phyloP scores from a whole-genome alignment of 2,797 vertebrate genomes.

The Cuculus canorus region DNA sequence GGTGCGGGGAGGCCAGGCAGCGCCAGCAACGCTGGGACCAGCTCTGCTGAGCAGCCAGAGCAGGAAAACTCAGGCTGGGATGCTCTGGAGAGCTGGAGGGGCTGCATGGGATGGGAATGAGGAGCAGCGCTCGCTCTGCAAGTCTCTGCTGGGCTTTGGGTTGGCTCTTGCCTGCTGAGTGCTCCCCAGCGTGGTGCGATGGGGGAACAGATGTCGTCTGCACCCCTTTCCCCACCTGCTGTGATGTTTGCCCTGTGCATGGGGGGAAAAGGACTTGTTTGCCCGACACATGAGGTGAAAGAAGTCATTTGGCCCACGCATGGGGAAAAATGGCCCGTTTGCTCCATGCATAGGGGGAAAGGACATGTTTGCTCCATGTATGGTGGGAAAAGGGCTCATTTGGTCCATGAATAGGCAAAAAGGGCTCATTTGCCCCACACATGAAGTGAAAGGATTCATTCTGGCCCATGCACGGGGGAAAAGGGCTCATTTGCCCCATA shows the following conservation, averaged over 20 bases:
- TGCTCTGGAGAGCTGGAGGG: not conserved
- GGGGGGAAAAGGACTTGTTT: not conserved
- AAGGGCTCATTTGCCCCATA: not conserved
- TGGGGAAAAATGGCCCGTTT: too few species aligned
- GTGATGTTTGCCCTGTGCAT: rapidly evolving
- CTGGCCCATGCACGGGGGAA: not conserved
- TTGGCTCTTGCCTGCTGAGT: not conserved
- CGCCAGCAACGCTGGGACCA: not conserved
- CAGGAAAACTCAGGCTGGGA: not conserved
- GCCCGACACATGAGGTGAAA: not conserved
- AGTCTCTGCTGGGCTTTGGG: not conserved
- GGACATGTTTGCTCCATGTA: too few species aligned
- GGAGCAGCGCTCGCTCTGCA: not conserved
- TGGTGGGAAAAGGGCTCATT: too few species aligned
- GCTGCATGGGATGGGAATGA: rapidly evolving
- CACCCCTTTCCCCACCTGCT: rapidly evolving
- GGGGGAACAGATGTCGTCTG: not conserved
- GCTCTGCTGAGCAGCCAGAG: not conserved
- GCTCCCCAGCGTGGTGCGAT: rapidly evolving
- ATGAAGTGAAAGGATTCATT: not conserved
- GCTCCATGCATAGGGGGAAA: not conserved
- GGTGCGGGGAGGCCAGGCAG: not conserved
- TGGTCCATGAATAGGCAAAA: too few species aligned
- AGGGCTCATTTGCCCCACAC: too few species aligned
- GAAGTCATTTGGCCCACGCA: rapidly evolving